Evolutionary conservation across 2,797 vertebrate genomes (phyloP), one percentile per base, ranked within the genome.

Genomic region (Novumbra hubbsi): DNA sequence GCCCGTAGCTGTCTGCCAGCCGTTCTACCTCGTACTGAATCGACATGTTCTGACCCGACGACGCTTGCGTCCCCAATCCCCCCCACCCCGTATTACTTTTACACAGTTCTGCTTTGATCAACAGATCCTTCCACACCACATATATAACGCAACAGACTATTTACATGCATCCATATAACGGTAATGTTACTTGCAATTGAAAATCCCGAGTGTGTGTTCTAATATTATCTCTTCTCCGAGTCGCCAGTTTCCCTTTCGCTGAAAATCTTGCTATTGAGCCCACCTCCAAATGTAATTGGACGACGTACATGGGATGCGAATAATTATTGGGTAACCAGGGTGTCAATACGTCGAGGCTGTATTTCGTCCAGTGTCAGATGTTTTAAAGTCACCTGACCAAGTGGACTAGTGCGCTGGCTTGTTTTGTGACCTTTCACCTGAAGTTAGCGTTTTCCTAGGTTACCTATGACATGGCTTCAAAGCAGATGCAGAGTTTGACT

Each of bases 1-100:
- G 93, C 77, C 95, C 96, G 83, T 96, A 97, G 89, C 96, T 96
- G 74, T 95, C 94, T 75, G 95, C 89, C 82, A 98, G 95, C 89
- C 94, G 90, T 90, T 94, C 92, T 80, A 89, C 90, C 92, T 93
- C 96, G 92, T 96, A 97, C 91, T 95, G 96, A 86, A 96, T 95
- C 91, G 96, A 97, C 96, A 96, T 45, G 41, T 96, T 91, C 94
- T 93, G 87, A 93, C 90, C 92, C 73, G 85, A 90, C 88, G 79
- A 81, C 84, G 77, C 79, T 83, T 74, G 78, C 82, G 88, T 78
- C 88, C 89, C 84, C 70, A 64, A 72, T 80, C 86, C 85, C 81
- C 86, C 84, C 77, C 50, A 84, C 82, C 71, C 70, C 41, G 6
- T 75, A 70, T 73, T 71, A 72, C 73, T 73, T 80, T 63, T 48